Conservation (phyloP, 2,888 invertebrate genomes). For the Cryptophagus acutangulus region DNA sequence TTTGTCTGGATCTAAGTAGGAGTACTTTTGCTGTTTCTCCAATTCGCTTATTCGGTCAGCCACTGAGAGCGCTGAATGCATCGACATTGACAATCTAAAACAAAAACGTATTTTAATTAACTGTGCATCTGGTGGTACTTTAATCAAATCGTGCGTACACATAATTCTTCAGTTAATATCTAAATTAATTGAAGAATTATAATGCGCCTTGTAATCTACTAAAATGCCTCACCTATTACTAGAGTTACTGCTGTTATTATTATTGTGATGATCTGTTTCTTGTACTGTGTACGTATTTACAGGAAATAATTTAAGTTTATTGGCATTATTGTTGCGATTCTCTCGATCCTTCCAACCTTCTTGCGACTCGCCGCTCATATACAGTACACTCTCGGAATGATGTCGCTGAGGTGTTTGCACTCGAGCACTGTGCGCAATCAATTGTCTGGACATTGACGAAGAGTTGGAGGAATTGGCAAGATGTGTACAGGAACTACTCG, state of each 20-base stretch:
- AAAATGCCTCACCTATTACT: slow-evolving; percentile 12
- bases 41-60: slow-evolving; percentile 63
- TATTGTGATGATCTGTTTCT: slow-evolving; percentile 28
- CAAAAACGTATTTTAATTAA: neutral
- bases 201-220: slow-evolving; percentile 4
- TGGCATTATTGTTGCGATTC: slow-evolving; percentile 45
- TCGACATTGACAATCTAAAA: slow-evolving; percentile 38
- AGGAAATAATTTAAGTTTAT: slow-evolving; percentile 61
- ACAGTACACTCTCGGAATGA: slow-evolving; percentile 71
- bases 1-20: slow-evolving; percentile 69
- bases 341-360: slow-evolving; percentile 43
- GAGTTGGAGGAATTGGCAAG: slow-evolving; percentile 43
- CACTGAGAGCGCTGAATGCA: slow-evolving; percentile 54
- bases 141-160: too few species aligned
- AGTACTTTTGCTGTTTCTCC: slow-evolving; percentile 59
- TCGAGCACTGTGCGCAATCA: slow-evolving; percentile 71
- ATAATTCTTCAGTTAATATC: neutral
- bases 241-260: slow-evolving; percentile 10
- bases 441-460: slow-evolving; percentile 55
- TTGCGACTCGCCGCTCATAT: slow-evolving; percentile 52
- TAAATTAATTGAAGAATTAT: too few species aligned
- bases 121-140: too few species aligned
- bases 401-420: slow-evolving; percentile 74
- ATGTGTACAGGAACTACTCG: slow-evolving; percentile 46
- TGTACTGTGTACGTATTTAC: slow-evolving; percentile 65